Evolutionary conservation across 2,888 invertebrate species (phyloP).

Genomic region (Euproctis similis): DNA sequence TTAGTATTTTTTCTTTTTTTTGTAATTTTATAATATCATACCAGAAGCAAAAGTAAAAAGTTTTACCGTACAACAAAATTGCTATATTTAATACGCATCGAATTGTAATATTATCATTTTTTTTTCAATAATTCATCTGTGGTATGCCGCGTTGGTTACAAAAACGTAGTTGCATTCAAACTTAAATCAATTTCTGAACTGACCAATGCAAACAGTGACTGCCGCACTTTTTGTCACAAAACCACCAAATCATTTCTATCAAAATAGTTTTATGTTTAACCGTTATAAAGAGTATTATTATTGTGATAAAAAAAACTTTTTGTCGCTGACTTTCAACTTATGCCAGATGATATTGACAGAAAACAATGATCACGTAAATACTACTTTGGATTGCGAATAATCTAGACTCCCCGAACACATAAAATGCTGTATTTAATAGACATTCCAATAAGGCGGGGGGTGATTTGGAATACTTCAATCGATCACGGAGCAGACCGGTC

Average conservation of each 20-base stretch:
- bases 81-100: constrained; percentile 7
- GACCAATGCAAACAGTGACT: constrained; percentile 7
- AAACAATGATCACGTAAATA: constrained; percentile 9
- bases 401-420: constrained; percentile 13
- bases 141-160: background rate
- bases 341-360: constrained; percentile 3
- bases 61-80: constrained; percentile 10
- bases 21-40: constrained; percentile 18
- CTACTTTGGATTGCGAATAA: constrained; percentile 14
- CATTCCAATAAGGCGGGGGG: constrained; percentile 42
- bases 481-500: constrained; percentile 42
- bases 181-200: constrained; percentile 6
- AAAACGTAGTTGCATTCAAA: constrained; percentile 3
- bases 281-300: constrained; percentile 1
- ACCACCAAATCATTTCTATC: too few relatives aligned
- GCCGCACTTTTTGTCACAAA: constrained; percentile 5
- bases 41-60: constrained; percentile 13
- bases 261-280: constrained; percentile 1
- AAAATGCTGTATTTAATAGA: constrained; percentile 35
- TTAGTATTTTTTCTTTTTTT: too few relatives aligned
- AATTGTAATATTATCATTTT: constrained; percentile 11
- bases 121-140: constrained; percentile 8
- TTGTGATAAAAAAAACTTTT: constrained; percentile 5
- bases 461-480: constrained; percentile 17
- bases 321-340: constrained; percentile 5